Conservation (phyloP, 2,113 vertebrate genomes). For the Sinocyclocheilus rhinocerous region DNA sequence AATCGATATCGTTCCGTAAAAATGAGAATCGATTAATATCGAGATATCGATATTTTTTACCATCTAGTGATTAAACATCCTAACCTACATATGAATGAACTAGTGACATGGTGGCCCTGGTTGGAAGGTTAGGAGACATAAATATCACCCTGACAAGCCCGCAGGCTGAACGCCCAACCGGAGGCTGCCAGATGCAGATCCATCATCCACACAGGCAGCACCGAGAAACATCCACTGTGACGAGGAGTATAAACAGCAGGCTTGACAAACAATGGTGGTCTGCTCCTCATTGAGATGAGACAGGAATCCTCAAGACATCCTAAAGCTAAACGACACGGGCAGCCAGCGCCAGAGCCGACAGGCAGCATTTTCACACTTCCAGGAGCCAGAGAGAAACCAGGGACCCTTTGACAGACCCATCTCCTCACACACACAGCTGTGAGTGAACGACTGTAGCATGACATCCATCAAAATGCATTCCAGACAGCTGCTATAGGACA, state of each 20-base stretch:
- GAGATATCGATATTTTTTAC: too few species aligned
- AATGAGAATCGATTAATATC: too few species aligned
- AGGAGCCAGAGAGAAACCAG: constrained; percentile 22
- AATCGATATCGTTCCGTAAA: too few species aligned
- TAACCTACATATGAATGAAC: constrained; percentile 13
- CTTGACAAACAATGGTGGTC: constrained; percentile 23
- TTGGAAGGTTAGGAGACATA: constrained; percentile 33
- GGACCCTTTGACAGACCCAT: constrained; percentile 15
- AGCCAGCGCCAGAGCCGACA: background rate
- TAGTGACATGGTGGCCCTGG: constrained; percentile 32
- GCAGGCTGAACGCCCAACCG: constrained; percentile 11
- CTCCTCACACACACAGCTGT: constrained; percentile 4
- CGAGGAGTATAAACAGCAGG: constrained; percentile 6
- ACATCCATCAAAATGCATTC: constrained; percentile 23
- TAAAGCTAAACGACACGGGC: constrained; percentile 22
- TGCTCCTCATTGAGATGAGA: constrained; percentile 22
- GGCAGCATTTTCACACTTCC: constrained; percentile 34
- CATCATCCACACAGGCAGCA: constrained; percentile 22
- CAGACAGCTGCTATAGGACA: constrained; percentile 24
- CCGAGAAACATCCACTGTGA: constrained; percentile 11
- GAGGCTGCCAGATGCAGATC: constrained; percentile 39
- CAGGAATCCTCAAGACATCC: constrained; percentile 7
- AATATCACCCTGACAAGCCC: constrained; percentile 38
- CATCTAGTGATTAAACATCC: background rate
- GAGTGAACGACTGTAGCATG: background rate